phyloP scores from a whole-genome alignment of 2,797 vertebrate species.

The Leptoclinus maculatus region DNA sequence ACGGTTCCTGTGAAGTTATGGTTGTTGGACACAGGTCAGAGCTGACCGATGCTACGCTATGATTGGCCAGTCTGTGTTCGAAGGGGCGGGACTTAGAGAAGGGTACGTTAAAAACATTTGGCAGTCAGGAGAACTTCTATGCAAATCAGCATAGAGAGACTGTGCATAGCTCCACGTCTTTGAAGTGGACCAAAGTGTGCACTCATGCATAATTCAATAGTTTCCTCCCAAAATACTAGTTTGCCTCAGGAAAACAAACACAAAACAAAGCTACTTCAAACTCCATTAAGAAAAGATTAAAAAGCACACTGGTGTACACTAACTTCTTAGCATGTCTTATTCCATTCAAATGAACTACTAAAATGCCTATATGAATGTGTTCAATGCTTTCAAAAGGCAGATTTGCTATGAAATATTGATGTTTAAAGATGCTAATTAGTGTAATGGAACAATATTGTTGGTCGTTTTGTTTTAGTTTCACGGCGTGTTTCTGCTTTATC shows the following conservation, averaged over 20 bases:
- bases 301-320: not conserved
- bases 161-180: constrained; percentile 4
- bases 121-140: constrained; percentile 1
- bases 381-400: not conserved
- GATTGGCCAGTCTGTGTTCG: not conserved
- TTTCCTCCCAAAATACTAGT: not conserved
- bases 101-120: not conserved
- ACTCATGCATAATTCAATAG: constrained; percentile 18
- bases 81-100: not conserved
- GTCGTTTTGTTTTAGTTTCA: not conserved
- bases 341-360: not conserved
- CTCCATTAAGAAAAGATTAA: not conserved
- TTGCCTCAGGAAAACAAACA: not conserved
- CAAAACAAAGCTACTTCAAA: not conserved
- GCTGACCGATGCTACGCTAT: no score
- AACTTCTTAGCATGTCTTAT: not conserved
- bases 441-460: not conserved
- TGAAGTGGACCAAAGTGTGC: not conserved
- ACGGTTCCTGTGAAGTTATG: no score
- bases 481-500: not conserved
- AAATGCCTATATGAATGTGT: not conserved
- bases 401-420: not conserved
- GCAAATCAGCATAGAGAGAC: not conserved
- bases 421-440: constrained; percentile 2
- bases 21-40: no score